Evolutionary conservation across 2,113 vertebrate genomes (phyloP).

Genomic region (Emydura subglobosa): DNA sequence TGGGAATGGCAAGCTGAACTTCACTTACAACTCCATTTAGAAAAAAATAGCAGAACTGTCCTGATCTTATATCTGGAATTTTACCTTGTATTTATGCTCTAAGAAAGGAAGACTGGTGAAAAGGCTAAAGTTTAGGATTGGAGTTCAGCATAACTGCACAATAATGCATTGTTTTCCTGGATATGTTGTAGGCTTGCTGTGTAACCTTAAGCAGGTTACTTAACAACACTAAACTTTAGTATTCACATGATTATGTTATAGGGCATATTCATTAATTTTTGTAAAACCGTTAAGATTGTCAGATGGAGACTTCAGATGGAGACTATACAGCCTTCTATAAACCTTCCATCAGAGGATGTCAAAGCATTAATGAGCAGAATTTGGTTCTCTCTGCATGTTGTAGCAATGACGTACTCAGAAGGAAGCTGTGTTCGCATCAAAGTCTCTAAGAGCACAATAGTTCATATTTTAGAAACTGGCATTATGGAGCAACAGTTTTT

Average conservation of each 20-base stretch:
- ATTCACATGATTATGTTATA: background rate
- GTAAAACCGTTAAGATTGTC: background rate
- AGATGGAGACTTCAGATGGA: background rate
- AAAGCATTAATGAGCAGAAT: background rate
- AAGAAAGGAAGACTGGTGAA: background rate
- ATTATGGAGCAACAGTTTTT: background rate
- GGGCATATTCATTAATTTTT: background rate
- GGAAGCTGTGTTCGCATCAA: background rate
- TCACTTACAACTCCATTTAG: background rate
- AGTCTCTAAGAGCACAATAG: background rate
- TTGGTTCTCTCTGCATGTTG: background rate
- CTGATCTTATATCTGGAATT: background rate
- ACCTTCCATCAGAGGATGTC: background rate
- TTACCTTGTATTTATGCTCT: background rate
- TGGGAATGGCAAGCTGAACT: background rate
- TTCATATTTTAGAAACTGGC: background rate
- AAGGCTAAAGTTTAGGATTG: background rate
- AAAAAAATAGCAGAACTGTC: background rate
- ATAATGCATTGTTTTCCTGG: constrained; percentile 9
- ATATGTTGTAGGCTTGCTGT: constrained; percentile 22
- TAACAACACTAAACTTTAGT: constrained; percentile 25
- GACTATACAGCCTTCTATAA: background rate
- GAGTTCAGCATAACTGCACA: background rate
- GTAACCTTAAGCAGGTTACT: background rate
- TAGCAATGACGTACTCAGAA: background rate